Evolutionary conservation across 2,888 invertebrate genomes (phyloP), one percentile per base, ranked within the genome.

Genomic region (Ptilodon capucinus): DNA sequence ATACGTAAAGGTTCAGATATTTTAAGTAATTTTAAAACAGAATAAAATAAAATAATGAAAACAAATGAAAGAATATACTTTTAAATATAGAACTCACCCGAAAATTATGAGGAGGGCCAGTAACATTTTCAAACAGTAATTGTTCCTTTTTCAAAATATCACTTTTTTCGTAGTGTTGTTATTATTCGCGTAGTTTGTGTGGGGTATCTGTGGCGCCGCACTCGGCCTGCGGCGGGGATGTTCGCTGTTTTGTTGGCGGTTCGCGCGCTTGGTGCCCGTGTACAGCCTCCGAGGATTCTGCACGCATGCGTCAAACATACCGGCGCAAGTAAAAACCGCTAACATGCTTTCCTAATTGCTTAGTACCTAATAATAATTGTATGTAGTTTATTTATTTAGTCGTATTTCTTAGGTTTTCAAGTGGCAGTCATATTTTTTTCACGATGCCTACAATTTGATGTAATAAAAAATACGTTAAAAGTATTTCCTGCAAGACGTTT

Each of bases 251-350:
- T 62, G 60, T 62, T 64, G 60, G 58, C 64, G 57, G 66, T 69
- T 65, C 54, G 57, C 64, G 64, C 65, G 65, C 61, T 60, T 57
- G 57, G 63, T 61, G 61, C 55, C 64, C 66, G 64, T 67, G 57
- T 48, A 60, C 62, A 68, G 61, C 64, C 59, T 38, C 44, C 61
- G 49, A 25, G 49, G 59, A 59, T 47, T 48, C 51, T 64, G 40
- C 59, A 63, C 84, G 81, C 84, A 79, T 76, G 84, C 82, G 79
- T 63, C 48, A 54, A 58, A 51, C 46, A 44, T 46, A 51, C 60
- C n/a, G 45, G 44, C 47, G 61, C 57, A 47, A 30, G 57, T 44
- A 60, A 60, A 54, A 55, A 55, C 50, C 53, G 19, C 13, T 19
- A 13, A 38, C n/a, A n/a, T 6, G 28, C 8, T 4, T 34, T 14